A percentile compares a stretch with the other conserved stretches of the same genome.
These are phyloP conservation scores for Pachyuromys duprasi DNA, from an alignment of 2,797 vertebrate genomes.

Conservation along the genomic window DNA sequence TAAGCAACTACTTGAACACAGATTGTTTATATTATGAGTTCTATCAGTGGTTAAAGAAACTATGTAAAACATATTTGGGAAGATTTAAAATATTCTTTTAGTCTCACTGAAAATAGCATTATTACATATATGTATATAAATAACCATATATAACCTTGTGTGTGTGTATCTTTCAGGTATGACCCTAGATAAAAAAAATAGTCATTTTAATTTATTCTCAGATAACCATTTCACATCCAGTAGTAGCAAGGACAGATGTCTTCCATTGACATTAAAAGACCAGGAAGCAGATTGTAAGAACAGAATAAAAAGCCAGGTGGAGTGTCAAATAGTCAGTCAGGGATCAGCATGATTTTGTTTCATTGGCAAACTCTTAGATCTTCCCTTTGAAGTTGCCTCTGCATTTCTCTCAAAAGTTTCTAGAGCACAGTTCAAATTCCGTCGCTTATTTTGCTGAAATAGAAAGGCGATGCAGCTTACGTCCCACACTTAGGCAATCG, in stretches of 20 bases:
- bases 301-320: not conserved
- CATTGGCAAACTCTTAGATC: not conserved
- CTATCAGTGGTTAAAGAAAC: not conserved
- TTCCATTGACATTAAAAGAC: not conserved
- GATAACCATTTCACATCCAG: not conserved
- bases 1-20: not conserved
- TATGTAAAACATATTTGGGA: conserved; percentile 14
- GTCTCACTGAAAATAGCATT: not conserved
- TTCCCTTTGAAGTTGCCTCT: not conserved
- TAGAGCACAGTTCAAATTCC: conserved; percentile 7
- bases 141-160: too few species aligned
- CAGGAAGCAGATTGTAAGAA: not conserved
- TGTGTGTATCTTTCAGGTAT: too few species aligned
- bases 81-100: not conserved
- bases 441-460: conserved; percentile 10
- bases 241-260: not conserved
- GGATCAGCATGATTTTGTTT: not conserved
- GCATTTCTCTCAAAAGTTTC: not conserved
- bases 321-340: not conserved
- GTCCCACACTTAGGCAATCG: not conserved
- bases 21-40: not conserved
- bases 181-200: not conserved
- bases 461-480: not conserved
- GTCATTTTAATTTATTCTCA: not conserved
- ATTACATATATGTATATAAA: not conserved